Evolutionary conservation across 2,113 vertebrate species (phyloP).

Genomic region (Grammomys surdaster): DNA sequence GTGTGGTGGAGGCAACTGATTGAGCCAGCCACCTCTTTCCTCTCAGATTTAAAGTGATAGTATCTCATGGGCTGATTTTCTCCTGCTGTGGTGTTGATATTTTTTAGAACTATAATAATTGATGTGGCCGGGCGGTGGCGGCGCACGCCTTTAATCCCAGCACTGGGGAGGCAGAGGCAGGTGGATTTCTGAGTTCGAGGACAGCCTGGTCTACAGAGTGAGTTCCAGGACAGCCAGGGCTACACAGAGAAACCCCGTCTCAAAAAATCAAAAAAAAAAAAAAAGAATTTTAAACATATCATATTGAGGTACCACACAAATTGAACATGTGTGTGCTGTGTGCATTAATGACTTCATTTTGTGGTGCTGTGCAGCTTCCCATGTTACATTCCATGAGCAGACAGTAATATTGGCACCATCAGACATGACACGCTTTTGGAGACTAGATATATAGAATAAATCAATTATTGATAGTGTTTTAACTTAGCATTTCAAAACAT

Average conservation of each 20-base stretch:
- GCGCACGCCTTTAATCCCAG: no score
- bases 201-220: no score
- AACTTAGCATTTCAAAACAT: background rate
- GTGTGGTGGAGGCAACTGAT: background rate
- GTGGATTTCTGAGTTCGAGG: no score
- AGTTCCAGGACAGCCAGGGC: no score
- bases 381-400: background rate
- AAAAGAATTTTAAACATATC: background rate
- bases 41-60: conserved; percentile 20
- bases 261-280: no score
- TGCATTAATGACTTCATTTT: background rate
- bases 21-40: background rate
- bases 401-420: background rate
- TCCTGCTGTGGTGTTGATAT: background rate
- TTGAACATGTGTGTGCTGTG: background rate
- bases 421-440: background rate
- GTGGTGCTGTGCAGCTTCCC: background rate
- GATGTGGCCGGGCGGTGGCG: background rate
- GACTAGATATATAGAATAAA: background rate
- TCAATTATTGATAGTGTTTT: background rate
- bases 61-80: background rate
- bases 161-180: no score
- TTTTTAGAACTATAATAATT: background rate
- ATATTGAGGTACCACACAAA: background rate
- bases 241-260: no score